Evolutionary conservation across 2,888 invertebrate species (phyloP).

Genomic region (Pheosia gnoma): DNA sequence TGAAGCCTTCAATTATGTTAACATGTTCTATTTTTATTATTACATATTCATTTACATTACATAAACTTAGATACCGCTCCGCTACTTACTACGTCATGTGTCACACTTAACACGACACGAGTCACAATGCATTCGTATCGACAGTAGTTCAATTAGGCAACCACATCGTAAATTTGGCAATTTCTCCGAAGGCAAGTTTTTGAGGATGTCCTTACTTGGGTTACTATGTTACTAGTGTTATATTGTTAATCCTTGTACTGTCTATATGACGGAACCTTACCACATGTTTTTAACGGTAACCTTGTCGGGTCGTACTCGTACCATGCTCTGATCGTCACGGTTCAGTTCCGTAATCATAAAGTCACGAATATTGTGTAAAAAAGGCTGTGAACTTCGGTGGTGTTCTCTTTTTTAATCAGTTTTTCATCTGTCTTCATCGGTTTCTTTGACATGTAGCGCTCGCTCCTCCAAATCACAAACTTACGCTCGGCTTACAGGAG

Average conservation of each 20-base stretch:
- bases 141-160: not conserved
- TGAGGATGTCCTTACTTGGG: not conserved
- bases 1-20: not conserved
- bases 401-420: too few species aligned
- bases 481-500: too few species aligned
- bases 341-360: not conserved
- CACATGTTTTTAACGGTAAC: conserved; percentile 10
- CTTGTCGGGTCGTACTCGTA: conserved; percentile 29
- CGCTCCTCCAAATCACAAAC: too few species aligned
- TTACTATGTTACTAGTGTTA: too few species aligned
- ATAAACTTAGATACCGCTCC: not conserved
- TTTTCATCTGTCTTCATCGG: too few species aligned
- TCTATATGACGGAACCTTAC: too few species aligned
- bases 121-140: not conserved
- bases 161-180: not conserved
- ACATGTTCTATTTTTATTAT: not conserved
- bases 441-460: too few species aligned
- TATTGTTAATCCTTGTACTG: too few species aligned
- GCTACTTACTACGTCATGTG: not conserved
- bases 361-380: not conserved
- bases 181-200: not conserved
- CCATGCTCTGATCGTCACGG: conserved; percentile 11
- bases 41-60: conserved; percentile 1
- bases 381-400: not conserved
- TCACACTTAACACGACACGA: not conserved